Base-by-base conservation (phyloP, 1,140 invertebrate species). In the Euura lappo region DNA sequence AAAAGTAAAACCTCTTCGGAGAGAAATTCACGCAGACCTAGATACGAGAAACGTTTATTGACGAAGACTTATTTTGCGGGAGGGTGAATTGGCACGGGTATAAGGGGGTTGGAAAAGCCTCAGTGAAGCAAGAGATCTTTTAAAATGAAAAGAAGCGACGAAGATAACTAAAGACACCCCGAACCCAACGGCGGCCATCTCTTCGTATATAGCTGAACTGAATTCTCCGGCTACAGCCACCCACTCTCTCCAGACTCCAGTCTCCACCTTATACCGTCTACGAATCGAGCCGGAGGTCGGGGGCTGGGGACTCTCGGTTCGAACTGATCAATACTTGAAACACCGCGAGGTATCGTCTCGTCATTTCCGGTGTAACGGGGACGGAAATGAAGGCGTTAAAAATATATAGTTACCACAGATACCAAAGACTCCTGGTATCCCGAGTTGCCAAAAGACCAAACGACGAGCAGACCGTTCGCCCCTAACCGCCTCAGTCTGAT, bases 281-380 rank as follows among this genome's bases (percentile, higher is more conserved):
- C 51, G 51, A 60, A 60, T 28, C 28, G 28, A 42, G 28, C 72
- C 71, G 68, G 74, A 72, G 51, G 51, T 60, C 4, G 13, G 66
- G 8, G 66, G 8, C 42, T 28, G 66, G 66, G 6, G 66, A 42
- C 77, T 78, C 80, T 78, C 74, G 74, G 77, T 68, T 72, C 78
- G 82, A 86, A 86, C 85, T 87, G 85, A 87, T 87, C 85, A 87
- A 87, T 87, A 87, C 85, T 85, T 86, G 84, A 86, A 86, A 87
- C 85, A 87, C 85, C 84, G 82, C 84, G 83, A 86, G 83, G 85
- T 87, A 87, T 86, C 85, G 85, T 86, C 78, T 79, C 80, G 85
- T 80, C 86, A 86, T 87, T 86, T 87, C 85, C 85, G 85, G 83
- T 85, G 82, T 84, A 79, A 78, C 83, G 79, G 77, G 79, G 77